phyloP scores from a whole-genome alignment of 2,888 invertebrate genomes.

The Eupelmus urozonus region DNA sequence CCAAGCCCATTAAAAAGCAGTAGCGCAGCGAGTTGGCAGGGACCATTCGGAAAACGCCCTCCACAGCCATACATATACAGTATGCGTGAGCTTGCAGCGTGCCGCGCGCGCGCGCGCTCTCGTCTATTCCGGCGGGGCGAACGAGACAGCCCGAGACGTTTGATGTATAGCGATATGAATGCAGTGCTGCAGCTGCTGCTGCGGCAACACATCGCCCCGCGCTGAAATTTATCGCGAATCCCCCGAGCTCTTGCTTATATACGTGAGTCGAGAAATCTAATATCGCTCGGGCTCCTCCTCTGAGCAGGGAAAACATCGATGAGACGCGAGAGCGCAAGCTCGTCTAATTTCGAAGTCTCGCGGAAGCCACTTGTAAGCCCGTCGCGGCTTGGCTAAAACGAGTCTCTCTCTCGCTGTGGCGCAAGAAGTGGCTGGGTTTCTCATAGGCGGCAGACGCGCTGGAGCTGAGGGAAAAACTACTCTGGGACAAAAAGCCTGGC shows the following conservation, averaged over 20 bases:
- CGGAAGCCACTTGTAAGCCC: not conserved
- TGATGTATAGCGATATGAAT: slow-evolving; percentile 45
- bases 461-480: too few species aligned
- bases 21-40: not conserved
- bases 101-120: too few species aligned
- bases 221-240: slow-evolving; percentile 38
- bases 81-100: not conserved
- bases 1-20: slow-evolving; percentile 24
- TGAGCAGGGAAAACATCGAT: not conserved
- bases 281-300: not conserved
- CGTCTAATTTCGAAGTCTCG: not conserved
- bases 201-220: slow-evolving; percentile 32
- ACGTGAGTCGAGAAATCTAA: not conserved
- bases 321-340: not conserved
- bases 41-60: not conserved
- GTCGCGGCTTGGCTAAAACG: not conserved
- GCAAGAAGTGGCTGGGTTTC: not conserved
- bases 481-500: too few species aligned
- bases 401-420: not conserved
- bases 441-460: not conserved
- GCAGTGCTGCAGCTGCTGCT: slow-evolving; percentile 32
- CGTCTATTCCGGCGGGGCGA: slow-evolving; percentile 14
- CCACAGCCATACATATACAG: not conserved
- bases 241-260: too few species aligned
- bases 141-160: slow-evolving; percentile 20